phyloP scores from a whole-genome alignment of 2,888 invertebrate genomes.

The Apodemia zela region DNA sequence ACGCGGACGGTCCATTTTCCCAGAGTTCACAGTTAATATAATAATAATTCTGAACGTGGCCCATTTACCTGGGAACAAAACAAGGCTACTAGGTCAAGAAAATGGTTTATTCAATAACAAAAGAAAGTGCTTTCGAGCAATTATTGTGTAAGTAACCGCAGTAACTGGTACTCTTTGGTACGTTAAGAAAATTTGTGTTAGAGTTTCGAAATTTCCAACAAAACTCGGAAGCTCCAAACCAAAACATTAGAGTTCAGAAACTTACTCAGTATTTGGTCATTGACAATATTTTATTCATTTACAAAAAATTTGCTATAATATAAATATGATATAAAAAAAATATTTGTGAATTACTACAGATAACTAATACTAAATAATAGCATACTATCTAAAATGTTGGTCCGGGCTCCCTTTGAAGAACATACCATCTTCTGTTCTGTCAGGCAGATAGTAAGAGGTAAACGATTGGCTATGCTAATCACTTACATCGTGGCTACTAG shows the following conservation, averaged over 20 bases:
- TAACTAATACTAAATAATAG: no score
- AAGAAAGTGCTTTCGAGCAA: background rate
- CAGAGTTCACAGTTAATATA: constrained; percentile 4
- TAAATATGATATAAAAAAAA: no score
- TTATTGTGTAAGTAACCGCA: constrained; percentile 2
- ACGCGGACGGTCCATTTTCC: constrained; percentile 2
- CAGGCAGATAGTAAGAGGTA: no score
- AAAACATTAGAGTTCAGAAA: background rate
- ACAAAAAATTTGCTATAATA: no score
- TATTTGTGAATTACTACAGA: no score
- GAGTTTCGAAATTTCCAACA: background rate
- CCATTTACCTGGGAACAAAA: constrained; percentile 27
- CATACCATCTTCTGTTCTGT: no score
- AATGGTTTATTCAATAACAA: constrained; percentile 13
- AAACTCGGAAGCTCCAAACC: background rate
- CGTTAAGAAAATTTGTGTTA: background rate
- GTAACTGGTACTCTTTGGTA: constrained; percentile 3
- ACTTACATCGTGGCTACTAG: no score
- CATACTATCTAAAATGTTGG: no score
- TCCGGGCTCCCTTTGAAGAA: no score
- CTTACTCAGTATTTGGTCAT: background rate
- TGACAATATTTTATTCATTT: no score
- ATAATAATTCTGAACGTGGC: constrained; percentile 18
- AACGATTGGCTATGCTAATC: no score
- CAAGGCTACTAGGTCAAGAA: constrained; percentile 25